Evolutionary conservation across 2,797 vertebrate species (phyloP), one percentile per base, ranked within the genome.

Genomic region (Phylloscopus collybita): DNA sequence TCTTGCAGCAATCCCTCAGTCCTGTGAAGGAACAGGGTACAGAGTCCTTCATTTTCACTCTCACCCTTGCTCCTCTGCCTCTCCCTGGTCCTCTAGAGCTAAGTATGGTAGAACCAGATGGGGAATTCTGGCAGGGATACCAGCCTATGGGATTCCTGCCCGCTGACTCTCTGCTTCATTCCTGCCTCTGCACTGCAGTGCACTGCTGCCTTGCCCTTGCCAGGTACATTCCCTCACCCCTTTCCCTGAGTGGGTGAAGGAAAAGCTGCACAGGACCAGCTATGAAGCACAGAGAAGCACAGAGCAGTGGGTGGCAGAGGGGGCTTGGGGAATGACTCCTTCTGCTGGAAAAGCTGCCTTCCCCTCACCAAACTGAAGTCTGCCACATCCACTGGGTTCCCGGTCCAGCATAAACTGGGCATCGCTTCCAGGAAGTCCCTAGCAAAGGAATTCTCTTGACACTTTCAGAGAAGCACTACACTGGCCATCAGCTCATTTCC

Each of bases 11-110:
- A 10, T 17, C 27, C 57, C 78, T 53, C 17, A 9, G 44, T 53
- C 92, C 91, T 92, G 49, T 30, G 93, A 93, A 91, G 81, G 88
- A 96, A 80, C 23, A 9, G 88, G 71, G 21, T 9, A 82, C 16
- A 67, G 45, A 61, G 61, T 83, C 95, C 95, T 95, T 93, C 74
- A 85, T 96, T 76, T 64, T 47, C 74, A 14, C 47, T 44, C 82
- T 92, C 82, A 78, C 80, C 27, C 69, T 74, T 80, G 54, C 45
- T 86, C n/a, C 54, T 70, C 86, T 90, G 70, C 66, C 70, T 86
- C 53, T 95, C 56, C 54, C 71, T 44, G 26, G 32, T 26, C 69
- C 49, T 70, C 56, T 54, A 5, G 10, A 88, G 82, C n/a, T 47
- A 69, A 67, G 86, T 2, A 23, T 5, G 56, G 50, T 16, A 91